Evolutionary conservation across 23 tunicate genomes (phyloP).

Genomic region (Aplidium turbinatum): DNA sequence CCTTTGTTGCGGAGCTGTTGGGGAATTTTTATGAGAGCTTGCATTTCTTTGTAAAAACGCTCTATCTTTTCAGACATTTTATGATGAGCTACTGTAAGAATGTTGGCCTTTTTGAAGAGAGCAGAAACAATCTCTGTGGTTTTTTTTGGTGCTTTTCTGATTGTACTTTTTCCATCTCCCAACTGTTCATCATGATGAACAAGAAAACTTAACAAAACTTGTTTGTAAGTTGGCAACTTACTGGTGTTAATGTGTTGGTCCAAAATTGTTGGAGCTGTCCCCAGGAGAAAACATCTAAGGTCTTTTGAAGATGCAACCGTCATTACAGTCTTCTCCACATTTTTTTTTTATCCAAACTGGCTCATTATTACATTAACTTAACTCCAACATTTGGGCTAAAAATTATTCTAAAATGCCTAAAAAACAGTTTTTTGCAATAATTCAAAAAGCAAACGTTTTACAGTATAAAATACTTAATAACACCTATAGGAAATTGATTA

Average conservation of each 20-base stretch:
- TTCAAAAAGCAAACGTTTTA: too few species aligned
- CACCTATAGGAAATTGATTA: too few species aligned
- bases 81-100: constrained; percentile 3
- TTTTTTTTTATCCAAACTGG: too few species aligned
- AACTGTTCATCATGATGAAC: constrained; percentile 8
- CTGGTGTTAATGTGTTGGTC: constrained; percentile 16
- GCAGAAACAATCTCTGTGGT: not conserved
- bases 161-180: constrained; percentile 6
- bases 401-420: too few species aligned
- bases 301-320: constrained; percentile 13
- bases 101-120: constrained; percentile 1
- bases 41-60: constrained; percentile 4
- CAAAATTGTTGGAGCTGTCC: constrained; percentile 17
- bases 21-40: constrained; percentile 8
- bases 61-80: constrained; percentile 10
- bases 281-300: constrained; percentile 13
- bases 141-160: constrained; percentile 14
- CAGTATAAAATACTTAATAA: too few species aligned
- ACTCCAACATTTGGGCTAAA: too few species aligned
- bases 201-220: constrained; percentile 8
- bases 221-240: constrained; percentile 11
- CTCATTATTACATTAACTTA: too few species aligned
- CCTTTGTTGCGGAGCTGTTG: constrained; percentile 1
- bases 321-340: too few species aligned
- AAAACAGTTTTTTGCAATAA: too few species aligned